These are phyloP conservation scores for Baccha elongata DNA, from an alignment of 2,888 invertebrate species.

Conservation along the genomic window DNA sequence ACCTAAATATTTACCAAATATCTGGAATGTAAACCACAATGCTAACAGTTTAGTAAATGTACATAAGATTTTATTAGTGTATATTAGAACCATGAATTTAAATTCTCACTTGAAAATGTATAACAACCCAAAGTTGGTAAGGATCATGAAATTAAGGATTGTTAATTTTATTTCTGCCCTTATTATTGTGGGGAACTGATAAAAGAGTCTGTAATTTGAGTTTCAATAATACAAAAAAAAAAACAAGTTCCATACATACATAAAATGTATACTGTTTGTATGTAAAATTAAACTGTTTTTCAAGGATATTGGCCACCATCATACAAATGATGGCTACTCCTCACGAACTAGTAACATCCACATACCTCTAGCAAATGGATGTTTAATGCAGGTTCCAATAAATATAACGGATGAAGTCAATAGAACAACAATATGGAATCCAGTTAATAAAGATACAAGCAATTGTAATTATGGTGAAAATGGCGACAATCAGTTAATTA, in stretches of 20 bases:
- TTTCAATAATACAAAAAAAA: not conserved
- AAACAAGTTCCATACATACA: constrained; percentile 14
- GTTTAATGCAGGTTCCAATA: constrained; percentile 91
- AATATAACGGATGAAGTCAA: constrained; percentile 97
- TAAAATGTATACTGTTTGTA: constrained; percentile 35
- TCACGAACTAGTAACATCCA: constrained; percentile 78
- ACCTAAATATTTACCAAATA: no score
- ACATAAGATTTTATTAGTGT: no score
- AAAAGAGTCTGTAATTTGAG: no score
- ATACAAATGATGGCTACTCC: constrained; percentile 81
- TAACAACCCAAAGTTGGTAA: no score
- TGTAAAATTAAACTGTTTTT: constrained; percentile 75
- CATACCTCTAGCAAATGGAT: constrained; percentile 93
- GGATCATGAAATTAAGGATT: no score
- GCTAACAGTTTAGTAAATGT: no score
- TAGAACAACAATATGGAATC: constrained; percentile 96
- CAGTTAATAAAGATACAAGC: constrained; percentile 87
- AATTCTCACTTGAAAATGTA: no score
- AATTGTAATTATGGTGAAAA: constrained; percentile 54
- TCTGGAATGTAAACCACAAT: no score
- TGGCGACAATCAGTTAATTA: constrained; percentile 79
- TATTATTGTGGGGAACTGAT: no score
- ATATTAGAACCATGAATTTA: no score
- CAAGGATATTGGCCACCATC: constrained; percentile 79
- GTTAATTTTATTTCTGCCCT: no score